Conservation (phyloP, 1,140 invertebrate species). For the Pinna nobilis region DNA sequence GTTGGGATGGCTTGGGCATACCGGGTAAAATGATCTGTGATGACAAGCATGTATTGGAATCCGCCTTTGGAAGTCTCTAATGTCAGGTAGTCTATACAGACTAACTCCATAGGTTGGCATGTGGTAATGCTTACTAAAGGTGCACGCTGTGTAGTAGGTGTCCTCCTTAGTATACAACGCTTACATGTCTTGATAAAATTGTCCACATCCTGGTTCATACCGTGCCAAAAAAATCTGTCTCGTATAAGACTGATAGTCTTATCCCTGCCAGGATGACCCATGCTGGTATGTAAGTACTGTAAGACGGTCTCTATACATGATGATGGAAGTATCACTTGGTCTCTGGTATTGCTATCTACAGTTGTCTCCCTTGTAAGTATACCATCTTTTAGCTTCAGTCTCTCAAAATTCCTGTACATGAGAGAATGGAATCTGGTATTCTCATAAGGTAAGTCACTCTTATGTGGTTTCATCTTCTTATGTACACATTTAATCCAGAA, state of each 20-base stretch:
- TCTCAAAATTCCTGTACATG: background rate
- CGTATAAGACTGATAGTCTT: slow-evolving; percentile 7
- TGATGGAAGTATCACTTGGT: slow-evolving; percentile 26
- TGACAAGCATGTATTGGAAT: background rate
- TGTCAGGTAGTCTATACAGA: background rate
- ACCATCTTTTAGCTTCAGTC: slow-evolving; percentile 14
- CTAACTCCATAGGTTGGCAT: background rate
- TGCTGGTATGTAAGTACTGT: slow-evolving; percentile 8
- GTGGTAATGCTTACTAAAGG: background rate
- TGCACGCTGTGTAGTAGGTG: background rate
- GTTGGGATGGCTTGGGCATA: slow-evolving; percentile 1
- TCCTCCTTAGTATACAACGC: background rate
- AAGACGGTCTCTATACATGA: background rate
- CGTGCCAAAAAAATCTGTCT: slow-evolving; percentile 36
- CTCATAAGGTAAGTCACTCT: background rate
- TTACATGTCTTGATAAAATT: background rate
- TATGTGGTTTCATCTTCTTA: background rate
- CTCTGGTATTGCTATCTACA: background rate
- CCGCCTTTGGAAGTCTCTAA: slow-evolving; percentile 4
- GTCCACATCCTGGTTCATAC: slow-evolving; percentile 10
- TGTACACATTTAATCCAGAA: background rate
- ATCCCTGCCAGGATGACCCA: slow-evolving; percentile 36
- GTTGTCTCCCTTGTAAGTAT: slow-evolving; percentile 15
- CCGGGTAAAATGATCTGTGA: slow-evolving; percentile 11
- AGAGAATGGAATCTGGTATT: background rate